phyloP scores from a whole-genome alignment of 1,140 invertebrate species.

The Pectinophora gossypiella region DNA sequence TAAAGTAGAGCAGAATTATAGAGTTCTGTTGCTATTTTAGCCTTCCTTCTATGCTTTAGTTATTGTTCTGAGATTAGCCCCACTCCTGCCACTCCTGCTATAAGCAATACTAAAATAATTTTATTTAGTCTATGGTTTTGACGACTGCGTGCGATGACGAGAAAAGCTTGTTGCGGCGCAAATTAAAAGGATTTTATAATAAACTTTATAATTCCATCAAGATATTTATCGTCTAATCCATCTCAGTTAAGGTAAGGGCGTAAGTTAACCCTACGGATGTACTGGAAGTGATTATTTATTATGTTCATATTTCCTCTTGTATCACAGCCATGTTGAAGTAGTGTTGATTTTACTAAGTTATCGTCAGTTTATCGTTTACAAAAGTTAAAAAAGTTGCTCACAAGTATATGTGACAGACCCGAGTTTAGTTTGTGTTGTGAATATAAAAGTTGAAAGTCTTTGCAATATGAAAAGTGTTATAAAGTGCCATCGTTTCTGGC shows the following conservation, averaged over 20 bases:
- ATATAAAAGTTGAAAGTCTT: slow-evolving; percentile 66
- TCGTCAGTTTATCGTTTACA: slow-evolving; percentile 64
- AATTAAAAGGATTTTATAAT: slow-evolving; percentile 52
- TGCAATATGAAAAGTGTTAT: slow-evolving; percentile 69
- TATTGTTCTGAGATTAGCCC: too few relatives aligned
- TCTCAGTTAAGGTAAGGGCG: slow-evolving; percentile 72
- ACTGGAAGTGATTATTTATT: slow-evolving; percentile 72
- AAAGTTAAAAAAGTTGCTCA: slow-evolving; percentile 66
- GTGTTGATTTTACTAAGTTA: slow-evolving; percentile 73
- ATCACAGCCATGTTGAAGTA: slow-evolving; percentile 75
- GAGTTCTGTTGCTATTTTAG: too few relatives aligned
- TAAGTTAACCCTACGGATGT: slow-evolving; percentile 67
- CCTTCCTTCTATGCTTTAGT: too few relatives aligned
- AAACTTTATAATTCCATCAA: slow-evolving; percentile 57
- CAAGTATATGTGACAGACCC: slow-evolving; percentile 72
- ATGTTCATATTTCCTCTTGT: slow-evolving; percentile 70
- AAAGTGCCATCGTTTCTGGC: slow-evolving; percentile 69
- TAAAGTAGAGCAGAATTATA: too few relatives aligned
- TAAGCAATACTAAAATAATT: too few relatives aligned
- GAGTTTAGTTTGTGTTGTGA: slow-evolving; percentile 73
- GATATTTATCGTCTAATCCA: slow-evolving; percentile 64
- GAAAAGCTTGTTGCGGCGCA: slow-evolving; percentile 59
- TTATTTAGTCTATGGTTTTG: slow-evolving; percentile 30
- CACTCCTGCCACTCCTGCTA: too few relatives aligned
- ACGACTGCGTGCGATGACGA: slow-evolving; percentile 42